Evolutionary conservation across 2,113 vertebrate genomes (phyloP), one percentile per base, ranked within the genome.

Genomic region (Saccopteryx leptura): DNA sequence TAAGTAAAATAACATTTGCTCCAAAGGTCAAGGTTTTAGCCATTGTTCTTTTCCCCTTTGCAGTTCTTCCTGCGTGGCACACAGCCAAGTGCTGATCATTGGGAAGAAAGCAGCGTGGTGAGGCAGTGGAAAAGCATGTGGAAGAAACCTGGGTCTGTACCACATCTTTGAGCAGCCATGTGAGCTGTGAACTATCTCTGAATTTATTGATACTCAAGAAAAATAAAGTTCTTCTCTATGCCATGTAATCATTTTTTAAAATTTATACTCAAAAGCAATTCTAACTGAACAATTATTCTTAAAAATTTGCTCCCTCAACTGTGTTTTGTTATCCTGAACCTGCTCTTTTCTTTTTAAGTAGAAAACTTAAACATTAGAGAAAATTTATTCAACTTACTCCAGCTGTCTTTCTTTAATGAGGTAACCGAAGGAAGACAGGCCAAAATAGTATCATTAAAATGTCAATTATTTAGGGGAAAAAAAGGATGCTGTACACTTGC

Each of bases 301-400:
- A n/a, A 68, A 54, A 46, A 63, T 56, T 15, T 19, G 9, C 8
- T 66, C 54, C 21, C 50, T 66, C 58, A 90, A 90, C 23, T 33
- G 6, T 65, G 7, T 58, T 33, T 74, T 85, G 72, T 52, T 93
- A 80, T 33, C 61, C 33, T 72, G 56, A 93, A 72, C 50, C n/a
- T 86, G 23, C 23, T 31, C 50, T 81, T 63, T 50, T 52, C 66
- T 28, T 74, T 90, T 79, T 86, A 90, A 74, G 85, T 93, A 93
- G 65, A 84, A 84, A 90, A 33, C 9, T 46, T 91, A 68, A 90
- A 85, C 18, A 54, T 81, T 90, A 80, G 39, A 60, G 24, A 26
- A 87, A 81, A 87, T 60, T 46, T 33, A 81, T n/a, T 12, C 50
- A 65, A 39, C 14, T 91, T 61, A 8, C 46, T 86, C 52, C 10